Conservation (phyloP, 2,888 invertebrate species). For the Furcula furcula region DNA sequence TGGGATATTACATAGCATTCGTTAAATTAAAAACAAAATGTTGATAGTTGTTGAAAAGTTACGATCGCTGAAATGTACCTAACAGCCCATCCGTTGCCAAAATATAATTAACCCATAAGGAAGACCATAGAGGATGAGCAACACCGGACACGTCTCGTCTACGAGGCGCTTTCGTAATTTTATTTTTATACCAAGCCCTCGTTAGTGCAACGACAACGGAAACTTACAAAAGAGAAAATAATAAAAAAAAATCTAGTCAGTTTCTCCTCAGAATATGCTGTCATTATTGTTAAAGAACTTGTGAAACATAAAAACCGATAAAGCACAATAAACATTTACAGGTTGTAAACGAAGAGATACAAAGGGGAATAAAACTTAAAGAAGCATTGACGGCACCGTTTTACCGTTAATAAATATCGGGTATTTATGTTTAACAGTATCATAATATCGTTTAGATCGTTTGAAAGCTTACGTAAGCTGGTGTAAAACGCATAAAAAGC, state of each 20-base stretch:
- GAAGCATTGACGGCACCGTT: constrained; percentile 22
- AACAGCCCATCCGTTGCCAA: background rate
- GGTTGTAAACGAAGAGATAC: constrained; percentile 13
- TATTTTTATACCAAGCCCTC: constrained; percentile 45
- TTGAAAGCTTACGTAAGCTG: constrained; percentile 37
- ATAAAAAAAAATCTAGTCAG: constrained; percentile 12
- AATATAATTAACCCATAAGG: constrained; percentile 5
- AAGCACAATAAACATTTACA: constrained; percentile 21
- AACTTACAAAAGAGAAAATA: constrained; percentile 12
- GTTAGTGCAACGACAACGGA: constrained; percentile 28
- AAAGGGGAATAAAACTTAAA: constrained; percentile 27
- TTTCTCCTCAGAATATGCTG: constrained; percentile 12
- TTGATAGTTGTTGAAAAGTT: background rate
- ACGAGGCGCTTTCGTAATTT: constrained; percentile 48
- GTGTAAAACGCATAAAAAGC: constrained; percentile 41
- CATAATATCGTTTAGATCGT: constrained; percentile 24
- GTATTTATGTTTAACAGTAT: constrained; percentile 26
- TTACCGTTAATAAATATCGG: constrained; percentile 29
- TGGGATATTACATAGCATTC: too few relatives aligned
- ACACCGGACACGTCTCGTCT: constrained; percentile 40
- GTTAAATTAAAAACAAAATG: too few relatives aligned
- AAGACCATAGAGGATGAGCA: constrained; percentile 27
- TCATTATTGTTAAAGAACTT: constrained; percentile 12
- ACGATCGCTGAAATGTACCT: background rate
- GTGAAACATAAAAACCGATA: constrained; percentile 24